These are phyloP conservation scores for Cassiopea xamachana DNA, from an alignment of 30 jellyfish, hydroid and myxozoan genomes.

Conservation along the genomic window DNA sequence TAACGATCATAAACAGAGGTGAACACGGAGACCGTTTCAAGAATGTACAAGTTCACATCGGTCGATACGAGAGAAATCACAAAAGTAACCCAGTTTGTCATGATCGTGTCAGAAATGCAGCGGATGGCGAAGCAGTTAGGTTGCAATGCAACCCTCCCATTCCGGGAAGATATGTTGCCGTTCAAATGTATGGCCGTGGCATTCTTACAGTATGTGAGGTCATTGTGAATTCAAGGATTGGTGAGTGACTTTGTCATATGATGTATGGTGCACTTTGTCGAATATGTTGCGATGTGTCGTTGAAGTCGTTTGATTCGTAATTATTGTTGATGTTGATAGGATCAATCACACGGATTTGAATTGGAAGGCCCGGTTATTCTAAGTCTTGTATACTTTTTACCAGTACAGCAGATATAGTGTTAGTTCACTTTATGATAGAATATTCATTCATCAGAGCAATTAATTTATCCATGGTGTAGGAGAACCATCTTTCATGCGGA, in stretches of 20 bases:
- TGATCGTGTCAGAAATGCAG: conserved; percentile 87
- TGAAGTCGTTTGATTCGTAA: neutral
- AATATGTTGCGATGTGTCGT: neutral
- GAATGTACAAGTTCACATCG: conserved; percentile 91
- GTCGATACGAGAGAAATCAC: conserved; percentile 64
- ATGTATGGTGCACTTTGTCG: neutral
- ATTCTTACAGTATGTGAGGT: conserved; percentile 95
- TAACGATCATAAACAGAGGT: conserved; percentile 94
- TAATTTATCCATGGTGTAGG: no score
- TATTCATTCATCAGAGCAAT: no score
- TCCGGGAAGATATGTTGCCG: conserved; percentile 95
- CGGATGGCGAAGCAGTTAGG: conserved; percentile 95
- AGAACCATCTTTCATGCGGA: no score
- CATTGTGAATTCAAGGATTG: conserved; percentile 89
- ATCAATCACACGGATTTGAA: neutral
- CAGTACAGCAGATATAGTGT: no score
- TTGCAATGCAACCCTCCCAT: conserved; percentile 96
- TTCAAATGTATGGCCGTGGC: conserved; percentile 93
- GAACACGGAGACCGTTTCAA: conserved; percentile 91
- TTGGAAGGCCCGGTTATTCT: no score
- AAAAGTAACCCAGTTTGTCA: conserved; percentile 93
- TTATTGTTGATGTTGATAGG: neutral
- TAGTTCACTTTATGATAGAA: no score
- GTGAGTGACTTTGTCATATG: conserved; percentile 45
- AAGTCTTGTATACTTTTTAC: no score